Evolutionary conservation across 2,113 vertebrate genomes (phyloP), one percentile per base, ranked within the genome.

Genomic region (Uria lomvia): DNA sequence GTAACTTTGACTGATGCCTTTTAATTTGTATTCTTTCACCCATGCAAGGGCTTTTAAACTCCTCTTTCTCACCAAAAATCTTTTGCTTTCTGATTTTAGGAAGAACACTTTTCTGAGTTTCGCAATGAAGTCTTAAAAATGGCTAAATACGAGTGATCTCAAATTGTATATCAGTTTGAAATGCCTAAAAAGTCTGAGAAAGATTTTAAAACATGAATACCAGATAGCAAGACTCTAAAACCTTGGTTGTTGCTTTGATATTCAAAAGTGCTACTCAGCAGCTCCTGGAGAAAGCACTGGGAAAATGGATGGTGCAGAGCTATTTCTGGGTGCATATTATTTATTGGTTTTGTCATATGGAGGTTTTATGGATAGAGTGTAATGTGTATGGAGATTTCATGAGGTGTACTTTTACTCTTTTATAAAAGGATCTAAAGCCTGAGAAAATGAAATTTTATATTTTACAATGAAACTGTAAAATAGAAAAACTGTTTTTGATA

Each of bases 21-120:
- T 85, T 95, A 79, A 87, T 95, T 81, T 81, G 38, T 72, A 60
- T 78, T 59, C 60, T 95, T 91, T 92, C 56, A 78, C 15, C 26
- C 47, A 78, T 75, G 40, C 32, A 92, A 66, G 85, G n/a, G 9
- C 19, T 95, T 89, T 94, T 75, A 68, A 78, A 49, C 17, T 55
- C 80, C 8, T 91, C 14, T 55, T 92, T 87, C 52, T 91, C 27
- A 82, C 7, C 3, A 68, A 82, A 72, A 90, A 49, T 34, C 3
- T 59, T 90, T 81, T 52, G 4, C 19, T 45, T 89, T 21, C 52
- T 66, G 24, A 78, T 75, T 82, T 94, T 68, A 47, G 56, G 26
- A 84, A 81, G 29, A 38, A 34, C 7, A 11, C 5, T 36, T 6
- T 38, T 87, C 7, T 13, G 27, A 83, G 72, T 68, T 75, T 78